Percentiles rank a stretch among this genome's conserved stretches.
These are phyloP conservation scores for Globia sparganii DNA, from an alignment of 2,888 invertebrate species.

Conservation along the genomic window DNA sequence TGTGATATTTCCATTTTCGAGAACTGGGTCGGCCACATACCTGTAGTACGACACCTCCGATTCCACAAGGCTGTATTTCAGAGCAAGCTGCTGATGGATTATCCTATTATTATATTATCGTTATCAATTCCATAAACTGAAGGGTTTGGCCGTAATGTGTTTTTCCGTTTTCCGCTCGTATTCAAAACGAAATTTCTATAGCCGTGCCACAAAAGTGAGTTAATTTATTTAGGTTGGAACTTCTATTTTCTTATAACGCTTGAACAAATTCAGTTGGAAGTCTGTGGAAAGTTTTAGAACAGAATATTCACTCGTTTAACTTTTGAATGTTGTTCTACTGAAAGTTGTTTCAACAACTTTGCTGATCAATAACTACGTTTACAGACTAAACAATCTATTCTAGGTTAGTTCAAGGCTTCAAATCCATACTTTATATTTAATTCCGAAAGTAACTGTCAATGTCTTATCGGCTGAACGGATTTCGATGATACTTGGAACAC, in stretches of 20 bases:
- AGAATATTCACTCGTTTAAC: conserved; percentile 26
- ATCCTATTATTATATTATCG: too few species aligned
- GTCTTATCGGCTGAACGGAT: not conserved
- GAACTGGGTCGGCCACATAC: too few species aligned
- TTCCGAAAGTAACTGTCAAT: too few species aligned
- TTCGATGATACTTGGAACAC: not conserved
- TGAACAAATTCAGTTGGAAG: conserved; percentile 17
- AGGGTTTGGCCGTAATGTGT: conserved; percentile 10
- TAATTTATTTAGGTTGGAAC: conserved; percentile 14
- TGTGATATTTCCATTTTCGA: too few species aligned
- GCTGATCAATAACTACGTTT: conserved; percentile 20
- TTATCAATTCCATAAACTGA: conserved; percentile 3
- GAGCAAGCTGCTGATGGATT: too few species aligned
- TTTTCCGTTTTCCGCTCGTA: conserved; percentile 17
- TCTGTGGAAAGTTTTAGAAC: conserved; percentile 20
- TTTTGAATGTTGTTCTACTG: conserved; percentile 20
- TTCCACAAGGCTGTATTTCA: too few species aligned
- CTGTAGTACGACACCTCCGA: too few species aligned
- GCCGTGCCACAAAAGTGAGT: not conserved
- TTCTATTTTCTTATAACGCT: conserved; percentile 21
- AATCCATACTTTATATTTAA: not conserved
- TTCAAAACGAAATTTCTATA: conserved; percentile 17
- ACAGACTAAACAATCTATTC: conserved; percentile 15
- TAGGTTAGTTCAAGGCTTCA: conserved; percentile 24
- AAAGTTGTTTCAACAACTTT: conserved; percentile 30